phyloP scores from a whole-genome alignment of 2,113 vertebrate species.

The Pomatorhinus ruficollis region DNA sequence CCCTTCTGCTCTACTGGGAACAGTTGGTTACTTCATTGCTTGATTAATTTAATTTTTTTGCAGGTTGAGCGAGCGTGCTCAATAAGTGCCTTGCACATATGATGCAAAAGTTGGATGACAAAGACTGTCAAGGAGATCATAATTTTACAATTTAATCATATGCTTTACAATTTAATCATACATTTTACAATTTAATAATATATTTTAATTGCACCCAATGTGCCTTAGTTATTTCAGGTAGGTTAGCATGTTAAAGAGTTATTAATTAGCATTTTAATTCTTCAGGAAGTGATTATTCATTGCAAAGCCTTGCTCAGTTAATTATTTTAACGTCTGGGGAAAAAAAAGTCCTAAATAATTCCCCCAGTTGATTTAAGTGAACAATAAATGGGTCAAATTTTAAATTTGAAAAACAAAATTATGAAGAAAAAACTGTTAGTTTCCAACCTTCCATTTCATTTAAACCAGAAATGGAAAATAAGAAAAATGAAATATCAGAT shows the following conservation, averaged over 20 bases:
- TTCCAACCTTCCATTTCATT: background rate
- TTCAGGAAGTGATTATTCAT: background rate
- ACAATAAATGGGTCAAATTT: background rate
- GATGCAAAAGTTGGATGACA: background rate
- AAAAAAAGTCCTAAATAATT: background rate
- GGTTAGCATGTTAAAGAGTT: background rate
- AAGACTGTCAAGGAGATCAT: background rate
- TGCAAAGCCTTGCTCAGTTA: background rate
- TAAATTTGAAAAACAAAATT: background rate
- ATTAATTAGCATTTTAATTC: background rate
- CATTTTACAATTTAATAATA: background rate
- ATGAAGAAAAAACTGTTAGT: accelerated
- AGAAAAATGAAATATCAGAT: background rate
- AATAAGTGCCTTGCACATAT: background rate
- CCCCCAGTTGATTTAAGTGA: background rate
- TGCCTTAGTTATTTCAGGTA: background rate
- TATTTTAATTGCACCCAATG: background rate
- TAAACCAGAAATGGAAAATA: background rate
- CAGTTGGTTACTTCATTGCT: background rate
- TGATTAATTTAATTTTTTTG: background rate
- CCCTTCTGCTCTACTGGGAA: background rate
- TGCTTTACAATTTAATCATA: background rate
- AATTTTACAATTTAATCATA: background rate
- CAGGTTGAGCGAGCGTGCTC: background rate
- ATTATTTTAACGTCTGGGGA: background rate